Conservation (phyloP, 2,888 invertebrate species). For the Rhynchonema sp. region DNA sequence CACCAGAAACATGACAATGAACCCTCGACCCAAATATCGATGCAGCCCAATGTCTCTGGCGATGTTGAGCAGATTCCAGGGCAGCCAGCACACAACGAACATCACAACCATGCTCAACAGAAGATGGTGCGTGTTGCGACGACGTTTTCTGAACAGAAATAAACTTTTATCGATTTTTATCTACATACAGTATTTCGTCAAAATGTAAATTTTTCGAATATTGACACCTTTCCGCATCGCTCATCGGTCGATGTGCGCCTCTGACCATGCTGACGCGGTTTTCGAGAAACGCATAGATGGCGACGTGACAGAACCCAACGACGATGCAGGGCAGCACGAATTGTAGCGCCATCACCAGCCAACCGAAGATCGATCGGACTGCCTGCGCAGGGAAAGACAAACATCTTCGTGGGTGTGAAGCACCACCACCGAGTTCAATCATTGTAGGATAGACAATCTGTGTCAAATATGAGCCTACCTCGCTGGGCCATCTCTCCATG, state of each 20-base stretch:
- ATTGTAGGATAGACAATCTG: too few relatives aligned
- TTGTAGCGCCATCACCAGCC: constrained; percentile 67
- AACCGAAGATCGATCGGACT: constrained; percentile 56
- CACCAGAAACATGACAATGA: neutral
- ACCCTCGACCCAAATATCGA: neutral
- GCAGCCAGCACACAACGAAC: constrained; percentile 72
- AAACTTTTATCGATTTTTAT: too few relatives aligned
- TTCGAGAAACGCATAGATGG: constrained; percentile 46
- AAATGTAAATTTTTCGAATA: too few relatives aligned
- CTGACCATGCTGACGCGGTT: neutral
- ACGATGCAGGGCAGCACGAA: constrained; percentile 80
- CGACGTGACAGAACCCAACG: constrained; percentile 78
- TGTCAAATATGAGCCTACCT: too few relatives aligned
- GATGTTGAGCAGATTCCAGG: constrained; percentile 65
- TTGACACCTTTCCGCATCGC: neutral
- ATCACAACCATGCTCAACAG: constrained; percentile 86
- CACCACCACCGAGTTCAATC: too few relatives aligned
- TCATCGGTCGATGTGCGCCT: neutral
- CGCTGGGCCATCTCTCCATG: constrained; percentile 61
- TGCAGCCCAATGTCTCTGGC: constrained; percentile 34
- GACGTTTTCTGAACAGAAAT: too few relatives aligned
- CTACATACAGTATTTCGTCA: too few relatives aligned
- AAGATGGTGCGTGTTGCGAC: constrained; percentile 69
- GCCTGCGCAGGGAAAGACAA: too few relatives aligned
- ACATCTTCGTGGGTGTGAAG: too few relatives aligned